Evolutionary conservation across 2,888 invertebrate genomes (phyloP).

Genomic region (Gibbula magus): DNA sequence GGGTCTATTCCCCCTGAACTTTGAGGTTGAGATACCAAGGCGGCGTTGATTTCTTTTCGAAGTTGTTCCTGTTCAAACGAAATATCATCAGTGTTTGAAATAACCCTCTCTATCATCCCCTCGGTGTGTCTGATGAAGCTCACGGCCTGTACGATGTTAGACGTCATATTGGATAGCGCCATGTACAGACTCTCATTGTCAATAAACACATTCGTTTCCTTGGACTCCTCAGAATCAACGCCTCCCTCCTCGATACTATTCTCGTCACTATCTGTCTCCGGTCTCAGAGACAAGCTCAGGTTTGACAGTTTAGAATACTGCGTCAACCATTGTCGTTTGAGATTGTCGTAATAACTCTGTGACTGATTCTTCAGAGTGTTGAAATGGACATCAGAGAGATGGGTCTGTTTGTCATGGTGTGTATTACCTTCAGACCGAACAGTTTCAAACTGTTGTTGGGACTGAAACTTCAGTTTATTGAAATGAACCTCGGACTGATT

Average conservation of each 20-base stretch:
- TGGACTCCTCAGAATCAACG: constrained; percentile 39
- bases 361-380: neutral
- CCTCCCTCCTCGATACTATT: constrained; percentile 45
- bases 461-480: constrained; percentile 10
- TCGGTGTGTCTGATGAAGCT: constrained; percentile 57
- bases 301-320: neutral
- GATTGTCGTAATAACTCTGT: neutral
- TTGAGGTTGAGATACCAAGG: constrained; percentile 1
- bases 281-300: neutral
- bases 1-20: constrained; percentile 22
- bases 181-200: constrained; percentile 45
- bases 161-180: constrained; percentile 54
- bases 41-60: constrained; percentile 21
- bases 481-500: neutral
- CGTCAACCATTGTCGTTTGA: neutral
- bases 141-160: constrained; percentile 58
- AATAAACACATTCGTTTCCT: neutral
- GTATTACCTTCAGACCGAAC: neutral
- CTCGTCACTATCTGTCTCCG: constrained; percentile 20
- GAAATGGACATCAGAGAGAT: neutral
- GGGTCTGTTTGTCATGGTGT: neutral
- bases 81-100: constrained; percentile 58
- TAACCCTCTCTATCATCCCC: constrained; percentile 53
- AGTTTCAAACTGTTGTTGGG: neutral
- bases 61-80: constrained; percentile 49